Base-by-base conservation (phyloP, 2,797 vertebrate species). In the Taeniopygia guttata region DNA sequence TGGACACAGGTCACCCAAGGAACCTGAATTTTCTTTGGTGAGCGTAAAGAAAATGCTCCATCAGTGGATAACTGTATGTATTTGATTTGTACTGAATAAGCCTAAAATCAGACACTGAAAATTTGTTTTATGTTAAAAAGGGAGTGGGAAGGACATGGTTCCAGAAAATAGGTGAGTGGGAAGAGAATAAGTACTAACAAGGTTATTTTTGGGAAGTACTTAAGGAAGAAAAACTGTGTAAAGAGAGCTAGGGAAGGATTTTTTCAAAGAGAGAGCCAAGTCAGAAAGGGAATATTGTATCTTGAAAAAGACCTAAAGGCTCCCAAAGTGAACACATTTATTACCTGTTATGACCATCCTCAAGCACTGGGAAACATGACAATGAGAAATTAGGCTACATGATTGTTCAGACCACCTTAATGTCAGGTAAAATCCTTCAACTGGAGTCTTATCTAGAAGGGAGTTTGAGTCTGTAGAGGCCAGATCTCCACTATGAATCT, bases 121-220 rank as follows among this genome's bases (percentile, higher is more conserved):
- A 45, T 56, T 70, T 80, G 30, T 58, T 90, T 83, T 70, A 46
- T 70, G 11, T 64, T 74, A 68, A 90, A 67, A 90, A 64, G 29
- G 23, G 69, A 78, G 29, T 85, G 34, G 60, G 74, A 90, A 92
- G 58, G 34, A 72, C 48, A 43, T 0, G 9, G 27, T 66, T 91
- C 51, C 23, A 94, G 67, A 82, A 93, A 85, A 89, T 22, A 87
- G n/a, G 34, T n/a, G 46, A 80, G 81, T 64, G 16, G 67, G 70
- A 90, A n/a, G 29, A 78, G 40, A 87, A 72, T 45, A 59, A 83
- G 54, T 56, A 64, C 29, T 74, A 87, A 27, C 20, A 87, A 17
- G 5, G 3, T 0, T 66, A 74, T 84, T 52, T 87, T 54, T 22
- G 45, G 21, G 56, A 75, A 72, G 54, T 56, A 75, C 26, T 36